A percentile compares a stretch with the other conserved stretches of the same genome.
Evolutionary conservation across 2,888 invertebrate genomes (phyloP).

Genomic region (Notodonta ziczac): DNA sequence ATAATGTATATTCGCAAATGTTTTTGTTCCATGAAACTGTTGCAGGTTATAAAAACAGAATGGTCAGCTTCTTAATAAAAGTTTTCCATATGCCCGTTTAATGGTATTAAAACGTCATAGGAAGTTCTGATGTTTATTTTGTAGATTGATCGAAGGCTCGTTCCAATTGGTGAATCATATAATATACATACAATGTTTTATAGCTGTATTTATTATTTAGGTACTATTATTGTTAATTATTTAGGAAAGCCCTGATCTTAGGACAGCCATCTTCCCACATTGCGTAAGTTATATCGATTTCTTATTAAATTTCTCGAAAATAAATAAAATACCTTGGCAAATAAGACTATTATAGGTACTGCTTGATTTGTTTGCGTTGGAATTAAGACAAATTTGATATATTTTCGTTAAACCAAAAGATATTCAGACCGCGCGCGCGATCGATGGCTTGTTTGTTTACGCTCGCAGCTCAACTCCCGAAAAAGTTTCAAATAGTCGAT

Average conservation of each 20-base stretch:
- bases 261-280: no score
- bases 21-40: no score
- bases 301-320: no score
- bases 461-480: constrained; percentile 14
- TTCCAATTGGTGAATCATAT: constrained; percentile 6
- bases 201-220: not conserved
- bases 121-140: constrained; percentile 11
- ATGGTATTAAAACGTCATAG: constrained; percentile 19
- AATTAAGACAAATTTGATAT: no score
- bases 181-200: not conserved
- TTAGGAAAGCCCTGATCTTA: not conserved
- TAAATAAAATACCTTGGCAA: no score
- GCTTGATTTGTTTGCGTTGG: no score
- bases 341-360: not conserved
- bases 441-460: constrained; percentile 3
- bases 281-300: no score
- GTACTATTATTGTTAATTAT: no score
- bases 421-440: not conserved
- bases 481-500: constrained; percentile 28
- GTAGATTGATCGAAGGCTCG: constrained; percentile 15
- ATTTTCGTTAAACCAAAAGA: not conserved
- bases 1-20: no score
- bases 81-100: not conserved
- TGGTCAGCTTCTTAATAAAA: constrained; percentile 5
- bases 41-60: no score